Percentiles rank a stretch among this genome's conserved stretches.
Evolutionary conservation across 2,113 vertebrate species (phyloP).

Genomic region (Neotragus moschatus): DNA sequence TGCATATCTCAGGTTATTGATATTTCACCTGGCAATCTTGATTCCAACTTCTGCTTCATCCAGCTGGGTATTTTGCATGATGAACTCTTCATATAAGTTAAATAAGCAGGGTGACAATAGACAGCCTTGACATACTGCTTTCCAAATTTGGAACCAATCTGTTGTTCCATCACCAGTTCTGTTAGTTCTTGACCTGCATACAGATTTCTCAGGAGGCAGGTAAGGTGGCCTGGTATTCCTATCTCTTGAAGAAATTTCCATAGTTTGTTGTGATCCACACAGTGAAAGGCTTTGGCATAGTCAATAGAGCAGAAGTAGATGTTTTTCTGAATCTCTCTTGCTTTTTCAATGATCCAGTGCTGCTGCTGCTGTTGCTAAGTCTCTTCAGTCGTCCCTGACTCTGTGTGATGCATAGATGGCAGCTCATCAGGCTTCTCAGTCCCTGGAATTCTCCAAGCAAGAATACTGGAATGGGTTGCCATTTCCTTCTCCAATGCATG

Average conservation of each 20-base stretch:
- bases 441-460: too few species aligned
- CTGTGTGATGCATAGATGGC: too few species aligned
- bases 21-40: not conserved
- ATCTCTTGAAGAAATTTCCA: not conserved
- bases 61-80: accelerated
- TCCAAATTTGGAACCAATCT: not conserved
- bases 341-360: not conserved
- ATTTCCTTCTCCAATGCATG: too few species aligned
- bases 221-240: not conserved
- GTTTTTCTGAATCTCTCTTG: not conserved
- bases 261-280: not conserved
- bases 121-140: not conserved
- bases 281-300: not conserved
- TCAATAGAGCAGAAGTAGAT: not conserved
- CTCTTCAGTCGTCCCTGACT: too few species aligned
- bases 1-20: not conserved
- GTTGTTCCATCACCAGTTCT: not conserved
- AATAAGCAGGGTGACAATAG: not conserved
- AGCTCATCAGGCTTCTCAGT: too few species aligned
- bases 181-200: not conserved
- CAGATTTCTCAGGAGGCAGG: not conserved
- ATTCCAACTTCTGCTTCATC: not conserved
- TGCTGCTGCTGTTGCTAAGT: too few species aligned
- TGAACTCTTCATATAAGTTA: not conserved
- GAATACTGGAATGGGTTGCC: too few species aligned